These are phyloP conservation scores for Suricata suricatta DNA, from an alignment of 2,113 vertebrate genomes.

Conservation along the genomic window DNA sequence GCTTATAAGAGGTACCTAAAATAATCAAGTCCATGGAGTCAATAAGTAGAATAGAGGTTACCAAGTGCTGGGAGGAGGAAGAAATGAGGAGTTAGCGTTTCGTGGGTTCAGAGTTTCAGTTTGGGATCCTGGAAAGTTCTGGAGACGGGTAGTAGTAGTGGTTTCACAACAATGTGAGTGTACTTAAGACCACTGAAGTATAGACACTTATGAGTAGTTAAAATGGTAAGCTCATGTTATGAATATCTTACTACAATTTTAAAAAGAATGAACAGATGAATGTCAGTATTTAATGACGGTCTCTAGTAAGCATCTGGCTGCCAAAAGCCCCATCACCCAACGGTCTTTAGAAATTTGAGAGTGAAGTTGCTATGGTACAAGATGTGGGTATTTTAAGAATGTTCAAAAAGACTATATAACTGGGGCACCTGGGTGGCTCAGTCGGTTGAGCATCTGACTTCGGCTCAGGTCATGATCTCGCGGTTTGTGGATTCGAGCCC, in stretches of 20 bases:
- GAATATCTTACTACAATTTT: neutral
- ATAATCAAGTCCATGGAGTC: neutral
- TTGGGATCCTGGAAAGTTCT: neutral
- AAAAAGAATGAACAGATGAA: neutral
- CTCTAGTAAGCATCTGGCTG: neutral
- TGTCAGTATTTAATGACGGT: neutral
- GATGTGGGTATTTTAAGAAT: neutral
- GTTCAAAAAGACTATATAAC: neutral
- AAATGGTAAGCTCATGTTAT: neutral
- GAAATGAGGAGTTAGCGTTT: neutral
- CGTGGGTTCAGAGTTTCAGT: neutral
- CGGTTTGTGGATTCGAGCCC: too few relatives aligned
- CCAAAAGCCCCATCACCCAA: neutral
- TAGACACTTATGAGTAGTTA: neutral
- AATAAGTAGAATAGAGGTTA: neutral
- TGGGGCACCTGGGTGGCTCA: too few relatives aligned
- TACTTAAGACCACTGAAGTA: neutral
- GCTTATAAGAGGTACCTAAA: neutral
- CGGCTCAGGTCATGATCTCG: too few relatives aligned
- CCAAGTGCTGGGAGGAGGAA: neutral
- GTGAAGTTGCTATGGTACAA: neutral
- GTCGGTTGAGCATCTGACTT: too few relatives aligned
- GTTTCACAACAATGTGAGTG: too few relatives aligned
- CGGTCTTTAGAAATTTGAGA: neutral
- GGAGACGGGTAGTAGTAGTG: fast-evolving